Conservation (phyloP, 2,113 vertebrate species). For the Psettodes erumei region DNA sequence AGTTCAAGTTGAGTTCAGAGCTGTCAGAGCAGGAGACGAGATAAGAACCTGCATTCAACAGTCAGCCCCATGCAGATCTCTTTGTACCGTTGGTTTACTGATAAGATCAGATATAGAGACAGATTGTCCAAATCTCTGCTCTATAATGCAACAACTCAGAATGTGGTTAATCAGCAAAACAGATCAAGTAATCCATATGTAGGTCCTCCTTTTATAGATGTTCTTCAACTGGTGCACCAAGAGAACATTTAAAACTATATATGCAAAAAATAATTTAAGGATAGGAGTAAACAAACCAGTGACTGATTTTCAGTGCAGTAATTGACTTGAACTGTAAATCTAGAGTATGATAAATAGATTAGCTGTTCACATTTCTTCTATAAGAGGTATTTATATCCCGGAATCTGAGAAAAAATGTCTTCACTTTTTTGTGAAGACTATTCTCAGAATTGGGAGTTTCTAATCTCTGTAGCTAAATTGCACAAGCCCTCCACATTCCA, state of each 20-base stretch:
- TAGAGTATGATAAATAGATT: slow-evolving; percentile 35
- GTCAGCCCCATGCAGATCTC: slow-evolving; percentile 40
- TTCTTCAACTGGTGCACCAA: slow-evolving; percentile 20
- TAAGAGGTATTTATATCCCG: slow-evolving; percentile 60
- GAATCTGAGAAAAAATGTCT: slow-evolving; percentile 48
- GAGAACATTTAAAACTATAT: neutral
- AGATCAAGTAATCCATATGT: slow-evolving; percentile 15
- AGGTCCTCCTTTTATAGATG: slow-evolving; percentile 38
- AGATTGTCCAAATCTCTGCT: slow-evolving; percentile 27
- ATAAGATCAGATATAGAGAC: slow-evolving; percentile 62
- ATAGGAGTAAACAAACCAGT: neutral
- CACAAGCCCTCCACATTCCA: slow-evolving; percentile 69
- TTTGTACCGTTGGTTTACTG: slow-evolving; percentile 27
- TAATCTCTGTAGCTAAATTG: slow-evolving; percentile 67
- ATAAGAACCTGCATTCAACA: slow-evolving; percentile 58
- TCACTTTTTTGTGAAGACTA: slow-evolving; percentile 19
- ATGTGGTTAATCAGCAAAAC: slow-evolving; percentile 35
- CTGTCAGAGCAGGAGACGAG: slow-evolving; percentile 50
- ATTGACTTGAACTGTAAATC: slow-evolving; percentile 3
- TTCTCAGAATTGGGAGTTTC: slow-evolving; percentile 65
- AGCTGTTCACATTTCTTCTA: slow-evolving; percentile 49
- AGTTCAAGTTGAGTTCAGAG: slow-evolving; percentile 70
- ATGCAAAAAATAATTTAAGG: neutral
- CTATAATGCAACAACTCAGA: slow-evolving; percentile 40
- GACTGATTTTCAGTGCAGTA: neutral